Evolutionary conservation across 2,888 invertebrate genomes (phyloP).

Genomic region (Heliconius cydno): DNA sequence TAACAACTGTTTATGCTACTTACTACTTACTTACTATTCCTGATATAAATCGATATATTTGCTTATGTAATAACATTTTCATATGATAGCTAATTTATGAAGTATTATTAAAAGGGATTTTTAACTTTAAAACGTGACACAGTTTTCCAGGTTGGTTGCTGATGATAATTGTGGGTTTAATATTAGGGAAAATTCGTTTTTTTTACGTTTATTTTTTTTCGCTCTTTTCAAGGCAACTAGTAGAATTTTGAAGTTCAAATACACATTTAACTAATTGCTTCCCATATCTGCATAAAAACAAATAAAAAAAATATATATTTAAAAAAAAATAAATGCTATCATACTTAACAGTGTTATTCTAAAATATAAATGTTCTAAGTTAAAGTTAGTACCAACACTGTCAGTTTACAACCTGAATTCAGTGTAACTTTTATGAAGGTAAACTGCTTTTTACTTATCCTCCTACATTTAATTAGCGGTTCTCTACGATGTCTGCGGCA

Average conservation of each 20-base stretch:
- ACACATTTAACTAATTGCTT: too few species aligned
- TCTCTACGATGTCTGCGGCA: conserved; percentile 62
- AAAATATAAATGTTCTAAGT: conserved; percentile 22
- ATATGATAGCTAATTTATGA: not conserved
- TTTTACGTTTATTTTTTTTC: not conserved
- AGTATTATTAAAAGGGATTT: not conserved
- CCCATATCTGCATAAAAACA: not conserved
- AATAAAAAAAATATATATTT: not conserved
- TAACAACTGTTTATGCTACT: conserved; percentile 25
- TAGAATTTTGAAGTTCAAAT: not conserved
- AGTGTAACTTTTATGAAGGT: conserved; percentile 68
- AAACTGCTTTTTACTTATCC: conserved; percentile 64
- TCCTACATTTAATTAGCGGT: conserved; percentile 71
- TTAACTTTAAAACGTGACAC: not conserved
- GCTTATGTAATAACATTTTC: not conserved
- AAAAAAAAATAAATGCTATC: not conserved
- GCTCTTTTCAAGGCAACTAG: not conserved
- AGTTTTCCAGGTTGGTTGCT: too few species aligned
- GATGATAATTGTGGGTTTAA: not conserved
- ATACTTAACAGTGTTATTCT: not conserved
- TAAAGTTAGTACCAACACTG: conserved; percentile 33
- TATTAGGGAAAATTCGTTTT: not conserved
- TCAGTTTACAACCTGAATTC: conserved; percentile 46
- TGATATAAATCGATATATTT: conserved; percentile 25
- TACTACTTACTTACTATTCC: conserved; percentile 22